Evolutionary conservation across 1,140 invertebrate genomes (phyloP).

Genomic region (Drosophila jambulina): DNA sequence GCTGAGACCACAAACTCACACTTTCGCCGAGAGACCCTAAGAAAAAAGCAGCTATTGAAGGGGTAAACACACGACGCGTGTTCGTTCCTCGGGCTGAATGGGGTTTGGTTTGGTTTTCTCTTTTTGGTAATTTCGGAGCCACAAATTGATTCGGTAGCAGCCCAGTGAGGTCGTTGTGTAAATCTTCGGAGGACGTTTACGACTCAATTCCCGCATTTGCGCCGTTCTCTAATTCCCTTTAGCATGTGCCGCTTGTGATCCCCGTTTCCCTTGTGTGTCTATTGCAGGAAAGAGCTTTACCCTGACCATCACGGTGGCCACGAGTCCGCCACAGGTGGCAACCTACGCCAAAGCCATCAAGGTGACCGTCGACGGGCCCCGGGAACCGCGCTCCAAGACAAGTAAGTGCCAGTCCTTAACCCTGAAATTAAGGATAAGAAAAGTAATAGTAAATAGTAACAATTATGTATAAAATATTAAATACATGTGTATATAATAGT

Average conservation of each 20-base stretch:
- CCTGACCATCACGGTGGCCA: constrained; percentile 96
- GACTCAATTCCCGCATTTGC: constrained; percentile 32
- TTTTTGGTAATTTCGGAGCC: constrained; percentile 34
- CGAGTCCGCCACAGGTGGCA: constrained; percentile 96
- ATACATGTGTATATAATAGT: neutral
- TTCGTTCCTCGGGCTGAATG: constrained; percentile 7
- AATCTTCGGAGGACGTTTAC: constrained; percentile 66
- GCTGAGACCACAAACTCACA: constrained; percentile 37
- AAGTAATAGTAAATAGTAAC: neutral
- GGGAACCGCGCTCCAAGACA: constrained; percentile 98
- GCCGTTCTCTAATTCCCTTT: constrained; percentile 19
- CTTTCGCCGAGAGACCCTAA: constrained; percentile 17
- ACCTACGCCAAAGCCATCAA: constrained; percentile 99
- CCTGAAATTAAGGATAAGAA: neutral
- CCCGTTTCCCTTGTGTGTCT: neutral
- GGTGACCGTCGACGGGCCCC: constrained; percentile 98
- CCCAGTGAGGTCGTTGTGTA: constrained; percentile 58
- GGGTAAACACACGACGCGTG: constrained; percentile 14
- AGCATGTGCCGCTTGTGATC: constrained; percentile 6
- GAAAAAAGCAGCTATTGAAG: constrained; percentile 8
- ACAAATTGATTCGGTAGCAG: constrained; percentile 78
- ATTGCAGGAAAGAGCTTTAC: constrained; percentile 97
- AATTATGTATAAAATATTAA: neutral
- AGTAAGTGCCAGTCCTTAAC: constrained; percentile 89
- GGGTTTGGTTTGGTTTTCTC: constrained; percentile 4